Base-by-base conservation (phyloP, 2,113 vertebrate species). In the Lota lota region DNA sequence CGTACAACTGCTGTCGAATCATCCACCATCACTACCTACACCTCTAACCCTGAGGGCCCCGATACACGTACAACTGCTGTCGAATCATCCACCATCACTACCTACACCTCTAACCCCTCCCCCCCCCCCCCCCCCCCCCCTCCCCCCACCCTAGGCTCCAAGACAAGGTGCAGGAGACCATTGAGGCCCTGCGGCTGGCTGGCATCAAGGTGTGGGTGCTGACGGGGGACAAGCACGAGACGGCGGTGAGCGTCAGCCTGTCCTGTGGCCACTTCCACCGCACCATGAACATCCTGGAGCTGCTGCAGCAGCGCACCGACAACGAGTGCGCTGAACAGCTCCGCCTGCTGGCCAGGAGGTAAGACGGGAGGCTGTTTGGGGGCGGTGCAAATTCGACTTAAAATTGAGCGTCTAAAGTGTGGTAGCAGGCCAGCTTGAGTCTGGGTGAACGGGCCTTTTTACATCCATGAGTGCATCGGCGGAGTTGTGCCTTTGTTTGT, bases 181-280 rank as follows among this genome's bases (percentile, higher is more conserved):
- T 99, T 61, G 96, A 97, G 86, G 93, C 94, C 0, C 87, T 99
- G 68, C 94, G 97, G 17, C 79, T 98, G 87, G 97, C 97, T 54
- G 97, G 97, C 59, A 99, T 99, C 84, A 98, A 98, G 91, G 93
- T 99, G 16, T 99, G 97, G 97, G 96, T 99, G 65, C 93, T 99
- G 78, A 98, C 95, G 1, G 97, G 97, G 28, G 97, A 99, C 84
- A 99, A 98, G 83, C 95, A 95, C 0, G 97, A 99, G 82, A 99
- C 97, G 0, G 97, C 97, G 22, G 94, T 99, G 59, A 99, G 95
- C 40, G 96, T 99, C 86, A 97, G 97, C 79, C 89, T 99, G 54
- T 97, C 96, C 0, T 98, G 95, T 64, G 97, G 96, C 69, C 97
- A 98, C 89, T 98, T 99, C 80, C 96, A 98, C 24, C 92, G 95